Evolutionary conservation across 2,888 invertebrate genomes (phyloP).

Genomic region (Caenorhabditis virilis): DNA sequence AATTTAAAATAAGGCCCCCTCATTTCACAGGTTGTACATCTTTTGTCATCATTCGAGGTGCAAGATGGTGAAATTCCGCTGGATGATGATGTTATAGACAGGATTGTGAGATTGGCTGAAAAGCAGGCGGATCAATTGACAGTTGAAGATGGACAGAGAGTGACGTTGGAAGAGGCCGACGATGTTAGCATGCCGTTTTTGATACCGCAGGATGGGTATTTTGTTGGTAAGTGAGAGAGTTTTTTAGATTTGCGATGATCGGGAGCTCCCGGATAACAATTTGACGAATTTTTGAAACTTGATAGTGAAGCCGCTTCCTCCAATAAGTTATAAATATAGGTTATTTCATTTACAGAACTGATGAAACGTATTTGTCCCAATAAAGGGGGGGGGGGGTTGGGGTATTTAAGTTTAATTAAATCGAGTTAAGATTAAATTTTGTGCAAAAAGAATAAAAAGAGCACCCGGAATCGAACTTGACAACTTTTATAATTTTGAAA

Average conservation of each 20-base stretch:
- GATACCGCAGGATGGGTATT: constrained; percentile 95
- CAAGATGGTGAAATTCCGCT: constrained; percentile 75
- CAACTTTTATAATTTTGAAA: too few relatives aligned
- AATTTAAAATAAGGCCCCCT: not conserved
- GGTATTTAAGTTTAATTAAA: too few relatives aligned
- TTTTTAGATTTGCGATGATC: constrained; percentile 3
- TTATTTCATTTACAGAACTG: too few relatives aligned
- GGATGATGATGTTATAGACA: constrained; percentile 74
- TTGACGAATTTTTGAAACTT: too few relatives aligned
- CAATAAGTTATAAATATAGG: too few relatives aligned
- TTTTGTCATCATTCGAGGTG: constrained; percentile 73
- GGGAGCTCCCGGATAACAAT: not conserved
- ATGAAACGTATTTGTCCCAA: too few relatives aligned
- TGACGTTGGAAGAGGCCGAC: constrained; percentile 86
- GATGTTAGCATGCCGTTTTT: constrained; percentile 85
- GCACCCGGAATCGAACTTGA: too few relatives aligned
- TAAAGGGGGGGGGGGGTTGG: too few relatives aligned
- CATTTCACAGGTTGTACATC: constrained; percentile 72
- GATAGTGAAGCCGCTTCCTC: too few relatives aligned
- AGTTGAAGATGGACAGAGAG: constrained; percentile 79
- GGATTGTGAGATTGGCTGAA: constrained; percentile 70
- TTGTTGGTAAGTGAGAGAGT: constrained; percentile 70
- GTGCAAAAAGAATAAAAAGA: too few relatives aligned
- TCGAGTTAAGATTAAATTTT: too few relatives aligned
- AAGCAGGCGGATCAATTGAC: constrained; percentile 83